Evolutionary conservation across 2,113 vertebrate species (phyloP).

Genomic region (Alosa alosa): DNA sequence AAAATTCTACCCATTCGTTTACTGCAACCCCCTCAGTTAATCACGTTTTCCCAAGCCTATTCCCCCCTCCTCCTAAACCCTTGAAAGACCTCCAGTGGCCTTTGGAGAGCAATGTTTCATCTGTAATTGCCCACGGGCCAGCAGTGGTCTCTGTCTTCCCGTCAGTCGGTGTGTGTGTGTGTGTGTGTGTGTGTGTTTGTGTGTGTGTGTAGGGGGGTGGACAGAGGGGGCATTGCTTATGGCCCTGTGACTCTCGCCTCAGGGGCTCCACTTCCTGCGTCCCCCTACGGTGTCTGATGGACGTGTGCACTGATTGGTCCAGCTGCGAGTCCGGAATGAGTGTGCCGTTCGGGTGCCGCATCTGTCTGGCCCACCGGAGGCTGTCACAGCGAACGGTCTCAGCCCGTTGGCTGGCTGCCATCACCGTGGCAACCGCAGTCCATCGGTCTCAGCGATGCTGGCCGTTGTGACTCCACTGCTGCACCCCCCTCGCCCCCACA

Average conservation of each 20-base stretch:
- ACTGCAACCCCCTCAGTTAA: neutral
- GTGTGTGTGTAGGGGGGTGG: neutral
- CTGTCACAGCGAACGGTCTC: neutral
- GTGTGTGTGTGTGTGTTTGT: neutral
- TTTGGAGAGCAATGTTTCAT: constrained; percentile 14
- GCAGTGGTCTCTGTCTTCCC: constrained; percentile 6
- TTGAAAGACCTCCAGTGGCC: neutral
- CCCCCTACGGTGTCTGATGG: neutral
- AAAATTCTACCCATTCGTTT: neutral
- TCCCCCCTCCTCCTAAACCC: neutral
- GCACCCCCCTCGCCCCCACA: no score
- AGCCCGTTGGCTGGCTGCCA: neutral
- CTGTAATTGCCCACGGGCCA: neutral
- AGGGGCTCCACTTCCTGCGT: neutral
- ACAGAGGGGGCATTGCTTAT: neutral
- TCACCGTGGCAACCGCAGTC: constrained; percentile 13
- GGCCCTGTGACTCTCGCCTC: neutral
- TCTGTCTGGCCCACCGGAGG: neutral
- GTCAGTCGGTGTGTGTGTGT: constrained; percentile 7
- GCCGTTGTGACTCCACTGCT: neutral
- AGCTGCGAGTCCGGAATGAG: neutral
- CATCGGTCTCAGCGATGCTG: neutral
- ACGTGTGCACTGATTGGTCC: neutral
- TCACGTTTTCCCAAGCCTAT: neutral
- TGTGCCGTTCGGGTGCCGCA: neutral